A percentile compares a stretch with the other conserved stretches of the same genome.
Conservation (phyloP, 1,140 invertebrate genomes). For the Macrotrachela quadricornifera region DNA sequence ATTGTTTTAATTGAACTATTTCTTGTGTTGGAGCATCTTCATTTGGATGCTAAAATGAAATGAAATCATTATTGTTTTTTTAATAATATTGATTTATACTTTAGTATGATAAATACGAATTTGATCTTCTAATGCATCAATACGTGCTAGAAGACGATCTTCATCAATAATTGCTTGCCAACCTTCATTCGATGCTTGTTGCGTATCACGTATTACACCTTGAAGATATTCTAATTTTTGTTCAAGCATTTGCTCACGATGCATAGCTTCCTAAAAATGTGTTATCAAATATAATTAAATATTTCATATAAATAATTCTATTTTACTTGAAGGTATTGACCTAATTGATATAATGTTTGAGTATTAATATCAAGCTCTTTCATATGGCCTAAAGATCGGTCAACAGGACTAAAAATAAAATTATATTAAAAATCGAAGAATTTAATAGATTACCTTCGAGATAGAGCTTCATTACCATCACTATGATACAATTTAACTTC, state of each 20-base stretch:
- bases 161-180: slow-evolving; percentile 6
- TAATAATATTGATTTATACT: too few species aligned
- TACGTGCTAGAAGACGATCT: slow-evolving; percentile 5
- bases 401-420: background rate
- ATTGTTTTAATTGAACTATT: too few species aligned
- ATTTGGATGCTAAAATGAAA: too few species aligned
- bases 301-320: too few species aligned
- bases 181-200: slow-evolving; percentile 1
- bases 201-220: slow-evolving; percentile 1
- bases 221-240: slow-evolving; percentile 4
- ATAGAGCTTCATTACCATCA: slow-evolving; percentile 3
- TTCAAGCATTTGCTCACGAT: slow-evolving; percentile 4
- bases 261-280: slow-evolving; percentile 1
- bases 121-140: slow-evolving; percentile 5
- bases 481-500: slow-evolving; percentile 5
- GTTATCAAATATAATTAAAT: too few species aligned
- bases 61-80: too few species aligned
- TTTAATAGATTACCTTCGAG: background rate
- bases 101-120: background rate
- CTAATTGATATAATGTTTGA: slow-evolving; percentile 5
- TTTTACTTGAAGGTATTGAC: slow-evolving; percentile 6
- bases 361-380: slow-evolving; percentile 7
- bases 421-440: background rate
- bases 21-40: too few species aligned
- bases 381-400: background rate